Conservation (phyloP, 1,140 invertebrate species). For the Drosophila kepulauana region DNA sequence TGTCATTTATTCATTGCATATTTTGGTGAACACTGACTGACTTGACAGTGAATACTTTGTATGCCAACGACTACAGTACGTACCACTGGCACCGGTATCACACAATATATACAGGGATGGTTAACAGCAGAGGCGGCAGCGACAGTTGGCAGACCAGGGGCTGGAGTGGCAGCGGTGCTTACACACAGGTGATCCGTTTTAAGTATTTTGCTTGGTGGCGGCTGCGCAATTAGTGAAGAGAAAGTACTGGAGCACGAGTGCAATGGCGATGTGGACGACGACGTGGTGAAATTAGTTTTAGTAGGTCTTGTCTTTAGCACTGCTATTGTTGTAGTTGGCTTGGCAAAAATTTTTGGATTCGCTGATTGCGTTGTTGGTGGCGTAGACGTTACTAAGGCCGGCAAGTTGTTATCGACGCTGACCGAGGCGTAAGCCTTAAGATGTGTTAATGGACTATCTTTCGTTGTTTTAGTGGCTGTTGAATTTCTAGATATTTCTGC, state of each 20-base stretch:
- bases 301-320: slow-evolving; percentile 33
- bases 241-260: slow-evolving; percentile 79
- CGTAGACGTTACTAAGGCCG: slow-evolving; percentile 39
- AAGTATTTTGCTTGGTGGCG: slow-evolving; percentile 83
- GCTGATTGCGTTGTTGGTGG: slow-evolving; percentile 17
- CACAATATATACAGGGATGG: slow-evolving; percentile 83
- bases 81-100: slow-evolving; percentile 81
- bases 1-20: no score
- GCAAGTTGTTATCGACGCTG: slow-evolving; percentile 89
- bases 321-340: slow-evolving; percentile 44
- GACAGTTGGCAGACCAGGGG: slow-evolving; percentile 79
- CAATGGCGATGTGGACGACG: slow-evolving; percentile 62
- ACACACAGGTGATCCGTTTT: slow-evolving; percentile 83
- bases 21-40: not conserved
- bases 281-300: slow-evolving; percentile 49
- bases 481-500: slow-evolving; percentile 2
- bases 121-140: slow-evolving; percentile 79
- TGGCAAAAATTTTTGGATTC: slow-evolving; percentile 17
- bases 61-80: slow-evolving; percentile 47
- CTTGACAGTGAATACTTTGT: not conserved
- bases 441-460: slow-evolving; percentile 42
- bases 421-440: slow-evolving; percentile 75
- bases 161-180: slow-evolving; percentile 72
- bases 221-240: slow-evolving; percentile 79
- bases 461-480: slow-evolving; percentile 32